Evolutionary conservation across 2,797 vertebrate species (phyloP), one percentile per base, ranked within the genome.

Genomic region (Cynodonichthys magdalenae): DNA sequence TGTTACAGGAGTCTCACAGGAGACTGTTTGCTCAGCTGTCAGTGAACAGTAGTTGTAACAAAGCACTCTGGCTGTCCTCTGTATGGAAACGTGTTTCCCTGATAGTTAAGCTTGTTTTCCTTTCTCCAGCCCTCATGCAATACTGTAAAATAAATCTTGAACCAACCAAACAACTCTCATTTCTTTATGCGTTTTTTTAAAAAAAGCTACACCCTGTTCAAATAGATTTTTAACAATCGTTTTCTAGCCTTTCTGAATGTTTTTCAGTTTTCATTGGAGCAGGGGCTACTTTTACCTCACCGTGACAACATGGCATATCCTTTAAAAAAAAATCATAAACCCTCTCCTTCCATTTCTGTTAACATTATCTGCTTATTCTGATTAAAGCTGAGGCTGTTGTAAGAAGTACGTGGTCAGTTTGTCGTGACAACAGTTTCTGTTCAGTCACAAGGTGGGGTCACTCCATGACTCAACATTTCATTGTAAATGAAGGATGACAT

Each of bases 21-120:
- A 29, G 18, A 0, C 19, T 86, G 42, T 90, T 89, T 90, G 78
- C 69, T 80, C 88, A 87, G 89, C 90, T 90, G 87, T 0, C 12
- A 12, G 64, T 0, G 1, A 28, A 47, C 56, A 48, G 15, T 42
- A 51, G 14, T 36, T 59, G 17, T 12, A 18, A 19, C 55, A 28
- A 66, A 63, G n/a, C 0, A 1, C 15, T 39, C 49, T 27, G 28
- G 15, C 18, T 31, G 15, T 12, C 7, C 14, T 42, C 58, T 49
- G 46, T 8, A 20, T 39, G 9, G 14, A 6, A 29, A 8, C 8
- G 28, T 39, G 44, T 44, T 48, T 47, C 36, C 3, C 11, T 4
- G 36, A 39, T 39, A 39, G 29, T 49, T n/a, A 49, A 17, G 27
- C 20, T 41, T 11, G 9, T 51, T 9, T 4, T 2, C 19, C 34